These are phyloP conservation scores for Thymallus thymallus DNA, from an alignment of 2,113 vertebrate genomes.

Conservation along the genomic window DNA sequence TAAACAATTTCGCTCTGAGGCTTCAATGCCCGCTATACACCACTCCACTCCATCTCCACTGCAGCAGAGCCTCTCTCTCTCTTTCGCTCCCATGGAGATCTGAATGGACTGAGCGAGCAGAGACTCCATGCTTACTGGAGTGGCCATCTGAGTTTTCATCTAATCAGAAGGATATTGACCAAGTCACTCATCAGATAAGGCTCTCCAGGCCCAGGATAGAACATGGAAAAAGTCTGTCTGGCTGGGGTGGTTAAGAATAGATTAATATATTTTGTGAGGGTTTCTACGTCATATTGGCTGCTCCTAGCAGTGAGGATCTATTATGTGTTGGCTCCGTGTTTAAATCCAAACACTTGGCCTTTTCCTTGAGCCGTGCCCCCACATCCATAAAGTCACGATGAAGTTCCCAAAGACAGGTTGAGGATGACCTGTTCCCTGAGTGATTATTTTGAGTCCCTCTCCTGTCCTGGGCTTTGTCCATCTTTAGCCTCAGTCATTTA, in stretches of 20 bases:
- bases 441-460: neutral
- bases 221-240: neutral
- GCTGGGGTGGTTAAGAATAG: too few relatives aligned
- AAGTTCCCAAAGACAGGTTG: too few relatives aligned
- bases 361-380: neutral
- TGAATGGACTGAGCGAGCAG: neutral
- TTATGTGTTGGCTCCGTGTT: too few relatives aligned
- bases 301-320: neutral
- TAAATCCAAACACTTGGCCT: neutral
- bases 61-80: too few relatives aligned
- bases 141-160: neutral
- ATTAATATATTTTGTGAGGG: too few relatives aligned
- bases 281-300: constrained; percentile 2
- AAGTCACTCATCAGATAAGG: neutral
- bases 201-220: neutral
- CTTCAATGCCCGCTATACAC: too few relatives aligned
- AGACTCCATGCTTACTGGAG: neutral
- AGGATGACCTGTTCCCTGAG: neutral
- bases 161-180: constrained; percentile 1
- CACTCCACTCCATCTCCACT: too few relatives aligned
- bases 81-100: too few relatives aligned
- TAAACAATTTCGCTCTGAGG: too few relatives aligned
- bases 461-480: neutral
- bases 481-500: neutral
- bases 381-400: neutral